Base-by-base conservation (phyloP, 2,888 invertebrate genomes). In the Nysson spinosus region DNA sequence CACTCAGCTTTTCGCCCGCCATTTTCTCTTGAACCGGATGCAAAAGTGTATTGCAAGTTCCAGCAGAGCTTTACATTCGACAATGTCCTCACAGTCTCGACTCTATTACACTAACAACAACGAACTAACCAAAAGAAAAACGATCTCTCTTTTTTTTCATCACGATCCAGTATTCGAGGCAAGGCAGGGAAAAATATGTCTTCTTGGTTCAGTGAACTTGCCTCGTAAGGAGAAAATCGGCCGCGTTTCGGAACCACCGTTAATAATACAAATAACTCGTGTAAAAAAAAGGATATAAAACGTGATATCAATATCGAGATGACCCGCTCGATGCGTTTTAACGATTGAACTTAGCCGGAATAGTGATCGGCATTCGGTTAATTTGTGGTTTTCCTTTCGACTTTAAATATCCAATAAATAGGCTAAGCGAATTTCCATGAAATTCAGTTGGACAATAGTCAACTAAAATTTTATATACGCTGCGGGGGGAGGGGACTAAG, bases 261-360 rank as follows among this genome's bases (percentile, higher is more conserved):
- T 78, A 39, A 44, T 66, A 62, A 77, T 81, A 77, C 63, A 77
- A 83, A 80, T 78, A 72, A 82, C 69, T 70, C 64, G 74, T 72
- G 78, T 80, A 78, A 81, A 83, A 84, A 83, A 81, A 81, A 82
- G 75, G 62, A 79, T 81, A 84, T 72, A 82, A 74, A 60, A 72
- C 42, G 61, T 75, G 65, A 69, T 71, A 65, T 65, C 61, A n/a
- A n/a, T n/a, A n/a, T n/a, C n/a, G n/a, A n/a, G 57, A 74, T 72
- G 69, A 65, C 51, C 50, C 61, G 42, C 56, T 66, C 69, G 60
- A 72, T 72, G 64, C 63, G 55, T 63, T 56, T n/a, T n/a, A n/a
- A n/a, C n/a, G n/a, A 37, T 32, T 56, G 64, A 72, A 65, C 55
- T 44, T 60, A 28, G 49, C 40, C 34, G 46, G 51, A 68, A n/a